Percentiles rank a stretch among this genome's conserved stretches.
Evolutionary conservation across 2,113 vertebrate species (phyloP).

Genomic region (Chloroceryle aenea): DNA sequence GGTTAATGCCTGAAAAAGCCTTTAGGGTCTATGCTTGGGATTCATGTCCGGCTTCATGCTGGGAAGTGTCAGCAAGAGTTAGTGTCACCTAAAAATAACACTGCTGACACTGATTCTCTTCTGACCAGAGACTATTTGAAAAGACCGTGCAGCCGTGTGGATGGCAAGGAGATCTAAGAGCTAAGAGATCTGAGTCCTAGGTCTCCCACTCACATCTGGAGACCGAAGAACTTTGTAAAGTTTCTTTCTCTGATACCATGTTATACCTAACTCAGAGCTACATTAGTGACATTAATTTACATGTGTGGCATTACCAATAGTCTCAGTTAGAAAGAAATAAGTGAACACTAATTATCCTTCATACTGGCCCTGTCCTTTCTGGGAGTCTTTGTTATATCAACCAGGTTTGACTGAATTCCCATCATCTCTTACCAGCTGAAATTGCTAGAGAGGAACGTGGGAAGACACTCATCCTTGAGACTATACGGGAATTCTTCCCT

Average conservation of each 20-base stretch:
- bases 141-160: rapidly evolving
- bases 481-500: conserved; percentile 79
- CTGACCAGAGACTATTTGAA: background rate
- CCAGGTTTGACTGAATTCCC: background rate
- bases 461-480: conserved; percentile 9
- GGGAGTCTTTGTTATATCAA: background rate
- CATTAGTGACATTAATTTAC: background rate
- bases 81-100: background rate
- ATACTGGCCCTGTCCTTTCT: background rate
- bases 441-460: background rate
- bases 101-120: background rate
- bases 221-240: background rate
- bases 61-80: rapidly evolving
- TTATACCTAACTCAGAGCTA: background rate
- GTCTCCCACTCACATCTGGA: background rate
- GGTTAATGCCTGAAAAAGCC: background rate
- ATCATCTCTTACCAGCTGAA: background rate
- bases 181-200: background rate
- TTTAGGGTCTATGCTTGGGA: background rate
- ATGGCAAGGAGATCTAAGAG: background rate
- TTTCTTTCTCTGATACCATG: background rate
- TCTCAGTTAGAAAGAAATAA: background rate
- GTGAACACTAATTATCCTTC: background rate
- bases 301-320: background rate
- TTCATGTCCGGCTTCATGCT: background rate